Evolutionary conservation across 2,888 invertebrate species (phyloP).

Genomic region (Cacoxenus indagator): DNA sequence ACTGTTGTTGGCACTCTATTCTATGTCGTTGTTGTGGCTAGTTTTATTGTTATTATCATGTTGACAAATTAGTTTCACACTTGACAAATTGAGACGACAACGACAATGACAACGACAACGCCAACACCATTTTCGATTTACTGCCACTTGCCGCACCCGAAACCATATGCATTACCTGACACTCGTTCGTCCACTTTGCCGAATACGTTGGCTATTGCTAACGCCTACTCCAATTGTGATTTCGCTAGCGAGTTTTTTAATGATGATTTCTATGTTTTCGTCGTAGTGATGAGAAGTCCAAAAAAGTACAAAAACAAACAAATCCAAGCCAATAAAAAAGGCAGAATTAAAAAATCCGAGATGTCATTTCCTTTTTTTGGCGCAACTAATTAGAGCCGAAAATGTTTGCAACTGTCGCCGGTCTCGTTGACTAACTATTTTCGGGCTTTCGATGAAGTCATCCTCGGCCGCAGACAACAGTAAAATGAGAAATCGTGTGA

Average conservation of each 20-base stretch:
- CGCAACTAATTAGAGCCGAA: too few relatives aligned
- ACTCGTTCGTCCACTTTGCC: slow-evolving; percentile 39
- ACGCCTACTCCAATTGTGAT: neutral
- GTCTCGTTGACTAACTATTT: too few relatives aligned
- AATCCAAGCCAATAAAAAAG: neutral
- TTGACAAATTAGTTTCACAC: slow-evolving; percentile 62
- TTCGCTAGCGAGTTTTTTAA: neutral
- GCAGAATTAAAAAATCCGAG: neutral
- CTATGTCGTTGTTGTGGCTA: slow-evolving; percentile 33
- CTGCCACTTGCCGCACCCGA: neutral
- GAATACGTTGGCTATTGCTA: neutral
- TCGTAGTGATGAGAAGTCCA: neutral
- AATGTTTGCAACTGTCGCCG: too few relatives aligned
- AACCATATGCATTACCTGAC: slow-evolving; percentile 22
- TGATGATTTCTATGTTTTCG: slow-evolving; percentile 28
- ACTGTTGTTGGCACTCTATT: neutral
- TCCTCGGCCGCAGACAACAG: too few relatives aligned
- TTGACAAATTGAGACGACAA: slow-evolving; percentile 42
- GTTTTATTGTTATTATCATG: slow-evolving; percentile 50
- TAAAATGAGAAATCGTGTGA: too few relatives aligned
- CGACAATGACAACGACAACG: slow-evolving; percentile 16
- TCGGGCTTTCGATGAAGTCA: too few relatives aligned
- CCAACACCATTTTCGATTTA: slow-evolving; percentile 26
- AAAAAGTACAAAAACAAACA: neutral
- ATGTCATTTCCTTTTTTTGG: too few relatives aligned